phyloP scores from a whole-genome alignment of 2,113 vertebrate species.

The Elgaria multicarinata region DNA sequence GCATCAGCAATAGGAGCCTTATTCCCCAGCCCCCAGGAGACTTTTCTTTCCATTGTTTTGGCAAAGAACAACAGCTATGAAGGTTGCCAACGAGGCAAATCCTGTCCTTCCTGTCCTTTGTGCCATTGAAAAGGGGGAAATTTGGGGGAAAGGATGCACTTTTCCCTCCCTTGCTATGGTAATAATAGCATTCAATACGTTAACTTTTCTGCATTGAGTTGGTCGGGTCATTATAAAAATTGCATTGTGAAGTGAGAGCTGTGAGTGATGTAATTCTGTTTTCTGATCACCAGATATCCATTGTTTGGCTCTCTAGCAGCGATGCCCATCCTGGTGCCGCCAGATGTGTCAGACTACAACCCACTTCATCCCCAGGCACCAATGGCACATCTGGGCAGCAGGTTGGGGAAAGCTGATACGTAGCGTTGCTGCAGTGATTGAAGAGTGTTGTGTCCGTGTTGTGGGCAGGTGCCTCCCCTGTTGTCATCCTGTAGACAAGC shows the following conservation, averaged over 20 bases:
- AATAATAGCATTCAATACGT: neutral
- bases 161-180: neutral
- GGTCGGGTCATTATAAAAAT: neutral
- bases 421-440: neutral
- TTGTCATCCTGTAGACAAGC: too few species aligned
- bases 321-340: neutral
- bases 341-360: too few species aligned
- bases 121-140: neutral
- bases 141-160: neutral
- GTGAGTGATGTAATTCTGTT: neutral
- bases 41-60: neutral
- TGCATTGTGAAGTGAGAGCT: neutral
- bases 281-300: neutral
- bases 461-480: too few species aligned
- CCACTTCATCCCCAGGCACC: too few species aligned
- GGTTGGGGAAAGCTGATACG: too few species aligned
- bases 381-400: too few species aligned
- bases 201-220: neutral
- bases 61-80: neutral
- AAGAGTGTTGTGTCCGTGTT: neutral
- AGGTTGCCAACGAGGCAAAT: neutral
- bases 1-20: too few species aligned
- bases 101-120: neutral
- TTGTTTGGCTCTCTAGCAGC: neutral
- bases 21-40: neutral